Percentiles rank a stretch among this genome's conserved stretches.
Evolutionary conservation across 2,888 invertebrate species (phyloP).

Genomic region (Dichetophora obliterata): DNA sequence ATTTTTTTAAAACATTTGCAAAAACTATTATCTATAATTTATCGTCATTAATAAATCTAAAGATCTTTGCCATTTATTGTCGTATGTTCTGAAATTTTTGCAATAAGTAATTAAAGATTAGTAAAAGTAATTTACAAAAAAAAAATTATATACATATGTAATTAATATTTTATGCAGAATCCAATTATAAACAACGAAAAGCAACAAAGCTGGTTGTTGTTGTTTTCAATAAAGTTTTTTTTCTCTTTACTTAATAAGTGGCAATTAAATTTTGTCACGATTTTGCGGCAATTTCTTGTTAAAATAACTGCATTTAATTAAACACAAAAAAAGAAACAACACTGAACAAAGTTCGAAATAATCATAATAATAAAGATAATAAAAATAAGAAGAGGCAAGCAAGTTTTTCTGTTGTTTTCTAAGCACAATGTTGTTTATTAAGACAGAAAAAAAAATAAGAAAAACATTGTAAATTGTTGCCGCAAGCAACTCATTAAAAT

Average conservation of each 20-base stretch:
- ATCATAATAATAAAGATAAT: background rate
- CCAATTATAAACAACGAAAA: background rate
- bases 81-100: too few relatives aligned
- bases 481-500: conserved; percentile 28
- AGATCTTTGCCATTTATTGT: too few relatives aligned
- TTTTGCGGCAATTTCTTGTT: conserved; percentile 42
- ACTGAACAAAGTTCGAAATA: background rate
- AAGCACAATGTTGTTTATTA: conserved; percentile 8
- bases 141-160: too few relatives aligned
- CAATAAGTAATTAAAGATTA: too few relatives aligned
- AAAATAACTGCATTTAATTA: conserved; percentile 27
- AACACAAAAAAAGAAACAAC: conserved; percentile 12
- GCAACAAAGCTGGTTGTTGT: background rate
- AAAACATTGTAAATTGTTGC: conserved; percentile 10
- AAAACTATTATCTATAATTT: too few relatives aligned
- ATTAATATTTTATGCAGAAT: background rate
- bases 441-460: conserved; percentile 2
- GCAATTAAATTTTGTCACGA: conserved; percentile 38
- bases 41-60: too few relatives aligned
- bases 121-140: too few relatives aligned
- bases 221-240: background rate
- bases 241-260: conserved; percentile 11
- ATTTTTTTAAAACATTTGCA: too few relatives aligned
- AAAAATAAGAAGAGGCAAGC: background rate
- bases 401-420: background rate